Base-by-base conservation (phyloP, 2,797 vertebrate species). In the Mastacembelus armatus region DNA sequence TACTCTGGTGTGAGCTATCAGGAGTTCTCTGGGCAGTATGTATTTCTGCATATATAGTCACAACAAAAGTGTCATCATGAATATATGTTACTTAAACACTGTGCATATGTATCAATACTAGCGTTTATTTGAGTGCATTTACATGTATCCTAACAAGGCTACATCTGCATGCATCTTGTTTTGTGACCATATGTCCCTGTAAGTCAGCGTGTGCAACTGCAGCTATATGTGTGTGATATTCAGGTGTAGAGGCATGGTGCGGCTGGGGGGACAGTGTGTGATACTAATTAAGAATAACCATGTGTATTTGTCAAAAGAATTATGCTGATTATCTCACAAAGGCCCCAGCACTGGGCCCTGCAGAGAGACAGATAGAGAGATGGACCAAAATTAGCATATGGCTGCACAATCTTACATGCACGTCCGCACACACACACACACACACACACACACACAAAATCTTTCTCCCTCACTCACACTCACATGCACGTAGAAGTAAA, bases 271-370 rank as follows among this genome's bases (percentile, higher is more conserved):
- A 90, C 88, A 92, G 82, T 90, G 85, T 91, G 91, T 94, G 94
- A 94, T 94, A 93, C 92, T 95, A 94, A 95, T 95, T 94, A 95
- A 94, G 93, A 93, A 93, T 95, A 95, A 95, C 93, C 94, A 95
- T 94, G 94, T 94, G 94, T 94, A 94, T 94, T 95, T 94, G 94
- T 94, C 93, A 95, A 90, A 93, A 92, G 90, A 94, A 95, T 95
- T 95, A 95, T 95, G 94, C 92, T 94, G 93, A 95, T 94, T 92
- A 94, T 90, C 83, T 92, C 86, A 92, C 86, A 89, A 90, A 85
- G 86, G 78, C 88, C 86, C 89, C 83, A 85, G 89, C 83, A 85
- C 88, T 75, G 86, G 88, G 92, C 90, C 92, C 92, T 82, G 87
- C 85, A 92, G 93, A 94, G 92, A 92, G 89, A 88, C 71, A 65